These are phyloP conservation scores for Hylia prasina DNA, from an alignment of 2,113 vertebrate species.

Conservation along the genomic window DNA sequence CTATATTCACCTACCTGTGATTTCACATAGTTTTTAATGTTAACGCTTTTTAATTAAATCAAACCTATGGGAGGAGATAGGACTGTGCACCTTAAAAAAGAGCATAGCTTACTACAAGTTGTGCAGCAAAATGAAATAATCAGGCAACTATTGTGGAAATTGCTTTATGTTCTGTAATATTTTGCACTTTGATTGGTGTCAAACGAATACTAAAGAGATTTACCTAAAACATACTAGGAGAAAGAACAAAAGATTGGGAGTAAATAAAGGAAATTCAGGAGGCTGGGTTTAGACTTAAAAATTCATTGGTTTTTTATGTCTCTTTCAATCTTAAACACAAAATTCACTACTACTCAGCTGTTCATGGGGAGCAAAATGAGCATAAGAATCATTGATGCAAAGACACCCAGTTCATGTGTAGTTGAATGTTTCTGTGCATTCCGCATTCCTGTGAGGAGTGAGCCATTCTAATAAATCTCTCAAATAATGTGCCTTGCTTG, in stretches of 20 bases:
- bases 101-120: background rate
- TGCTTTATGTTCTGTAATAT: background rate
- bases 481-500: background rate
- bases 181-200: background rate
- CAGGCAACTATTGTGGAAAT: background rate
- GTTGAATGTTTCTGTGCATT: background rate
- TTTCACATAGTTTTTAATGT: background rate
- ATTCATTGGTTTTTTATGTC: background rate
- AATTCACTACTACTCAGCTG: background rate
- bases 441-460: background rate
- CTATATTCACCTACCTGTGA: fast-evolving
- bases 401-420: background rate
- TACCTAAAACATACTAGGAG: background rate
- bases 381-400: background rate
- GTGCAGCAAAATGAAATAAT: background rate
- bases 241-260: background rate
- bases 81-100: background rate
- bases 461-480: background rate
- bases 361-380: background rate
- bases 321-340: background rate
- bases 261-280: background rate
- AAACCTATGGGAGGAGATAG: background rate
- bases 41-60: background rate
- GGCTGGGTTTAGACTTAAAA: background rate
- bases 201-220: background rate